A percentile compares a stretch with the other conserved stretches of the same genome.
Evolutionary conservation across 2,797 vertebrate species (phyloP).

Genomic region (Alcedo quadribrachys): DNA sequence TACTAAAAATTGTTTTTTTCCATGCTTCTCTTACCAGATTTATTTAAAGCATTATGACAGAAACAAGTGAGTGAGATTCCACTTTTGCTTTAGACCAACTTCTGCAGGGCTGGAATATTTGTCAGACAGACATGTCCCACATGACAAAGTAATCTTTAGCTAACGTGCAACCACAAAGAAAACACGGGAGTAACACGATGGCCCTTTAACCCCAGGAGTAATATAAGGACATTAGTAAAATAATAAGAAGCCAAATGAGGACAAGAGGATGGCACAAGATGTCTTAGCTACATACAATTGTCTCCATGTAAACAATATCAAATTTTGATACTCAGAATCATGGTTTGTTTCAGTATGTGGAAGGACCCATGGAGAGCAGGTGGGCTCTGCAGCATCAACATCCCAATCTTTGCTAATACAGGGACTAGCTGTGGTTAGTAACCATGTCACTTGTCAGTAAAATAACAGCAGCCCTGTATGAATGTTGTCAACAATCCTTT

Average conservation of each 20-base stretch:
- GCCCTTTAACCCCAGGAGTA: neutral
- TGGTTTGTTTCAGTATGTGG: neutral
- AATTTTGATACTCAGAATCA: neutral
- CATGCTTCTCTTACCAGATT: neutral
- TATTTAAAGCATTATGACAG: neutral
- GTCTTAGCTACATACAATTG: neutral
- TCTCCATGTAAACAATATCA: neutral
- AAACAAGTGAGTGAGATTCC: neutral
- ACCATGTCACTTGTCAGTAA: neutral
- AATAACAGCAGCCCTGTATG: neutral
- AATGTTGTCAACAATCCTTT: neutral
- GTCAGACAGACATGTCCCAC: neutral
- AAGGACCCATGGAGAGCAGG: neutral
- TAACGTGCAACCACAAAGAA: neutral
- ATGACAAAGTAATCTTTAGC: neutral
- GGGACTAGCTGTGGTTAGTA: neutral
- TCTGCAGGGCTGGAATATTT: neutral
- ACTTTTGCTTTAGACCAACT: neutral
- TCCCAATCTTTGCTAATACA: neutral
- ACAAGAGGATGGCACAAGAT: neutral
- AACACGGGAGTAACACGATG: neutral
- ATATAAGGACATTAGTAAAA: neutral
- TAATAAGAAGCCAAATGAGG: neutral
- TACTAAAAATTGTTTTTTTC: neutral
- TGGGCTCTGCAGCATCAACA: neutral